phyloP scores from a whole-genome alignment of 2,113 vertebrate genomes.

The Myxocyprinus asiaticus region DNA sequence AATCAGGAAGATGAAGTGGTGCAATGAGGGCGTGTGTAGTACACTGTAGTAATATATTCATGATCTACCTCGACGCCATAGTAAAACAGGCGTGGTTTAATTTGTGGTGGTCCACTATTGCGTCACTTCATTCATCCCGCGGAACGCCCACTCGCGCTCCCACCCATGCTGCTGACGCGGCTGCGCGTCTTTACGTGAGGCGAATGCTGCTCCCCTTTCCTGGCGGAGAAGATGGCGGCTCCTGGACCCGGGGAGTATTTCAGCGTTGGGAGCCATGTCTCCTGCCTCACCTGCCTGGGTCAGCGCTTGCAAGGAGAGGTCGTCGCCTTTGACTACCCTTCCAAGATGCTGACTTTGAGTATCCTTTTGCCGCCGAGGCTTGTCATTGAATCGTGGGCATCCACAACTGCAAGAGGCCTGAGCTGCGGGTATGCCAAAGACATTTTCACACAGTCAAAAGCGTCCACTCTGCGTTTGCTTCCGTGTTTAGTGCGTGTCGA shows the following conservation, averaged over 20 bases:
- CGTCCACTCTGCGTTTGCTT: background rate
- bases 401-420: conserved; percentile 35
- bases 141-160: conserved; percentile 13
- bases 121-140: conserved; percentile 31
- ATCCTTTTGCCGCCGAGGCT: conserved; percentile 68
- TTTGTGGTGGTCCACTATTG: background rate
- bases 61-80: conserved; percentile 1
- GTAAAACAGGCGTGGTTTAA: conserved; percentile 21
- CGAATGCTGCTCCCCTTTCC: conserved; percentile 46
- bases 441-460: background rate
- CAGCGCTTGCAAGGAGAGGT: conserved; percentile 84
- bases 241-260: conserved; percentile 98
- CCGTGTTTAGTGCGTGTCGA: background rate
- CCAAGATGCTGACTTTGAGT: conserved; percentile 88
- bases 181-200: conserved; percentile 48
- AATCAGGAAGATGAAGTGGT: no score
- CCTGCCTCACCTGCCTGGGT: conserved; percentile 83
- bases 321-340: conserved; percentile 84
- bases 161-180: conserved; percentile 5
- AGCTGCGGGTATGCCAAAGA: conserved; percentile 34
- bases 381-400: conserved; percentile 28
- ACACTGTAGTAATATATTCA: no score
- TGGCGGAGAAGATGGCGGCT: conserved; percentile 97
- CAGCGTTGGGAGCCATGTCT: conserved; percentile 94
- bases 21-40: no score